Percentiles rank a stretch among this genome's conserved stretches.
Evolutionary conservation across 2,888 invertebrate genomes (phyloP).

Genomic region (Tipula unca): DNA sequence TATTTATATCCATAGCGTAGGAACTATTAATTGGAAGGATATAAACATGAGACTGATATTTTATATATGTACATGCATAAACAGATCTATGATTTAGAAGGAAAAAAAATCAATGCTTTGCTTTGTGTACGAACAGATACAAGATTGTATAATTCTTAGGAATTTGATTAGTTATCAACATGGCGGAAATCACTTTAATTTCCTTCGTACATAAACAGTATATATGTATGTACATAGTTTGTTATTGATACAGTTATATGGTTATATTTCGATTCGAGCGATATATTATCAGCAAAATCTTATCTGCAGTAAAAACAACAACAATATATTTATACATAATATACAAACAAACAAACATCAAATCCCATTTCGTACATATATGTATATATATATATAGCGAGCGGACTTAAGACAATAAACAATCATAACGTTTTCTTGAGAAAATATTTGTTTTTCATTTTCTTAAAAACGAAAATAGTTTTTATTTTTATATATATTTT

Average conservation of each 20-base stretch:
- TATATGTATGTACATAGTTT: background rate
- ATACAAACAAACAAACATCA: background rate
- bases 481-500: background rate
- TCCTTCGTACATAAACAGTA: background rate
- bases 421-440: background rate
- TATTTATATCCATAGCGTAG: background rate
- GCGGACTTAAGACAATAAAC: background rate
- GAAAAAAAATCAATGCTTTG: background rate
- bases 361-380: background rate
- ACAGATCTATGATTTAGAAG: background rate
- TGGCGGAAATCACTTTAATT: background rate
- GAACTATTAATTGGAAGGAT: background rate
- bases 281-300: background rate
- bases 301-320: background rate
- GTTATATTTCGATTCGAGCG: background rate
- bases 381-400: background rate
- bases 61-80: background rate
- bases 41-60: background rate
- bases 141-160: background rate
- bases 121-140: no score
- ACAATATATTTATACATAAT: background rate
- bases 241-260: background rate
- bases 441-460: slow-evolving; percentile 10
- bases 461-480: background rate
- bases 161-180: background rate